A percentile compares a stretch with the other conserved stretches of the same genome.
These are phyloP conservation scores for Tychaedon coryphoeus DNA, from an alignment of 2,113 vertebrate genomes.

Conservation along the genomic window DNA sequence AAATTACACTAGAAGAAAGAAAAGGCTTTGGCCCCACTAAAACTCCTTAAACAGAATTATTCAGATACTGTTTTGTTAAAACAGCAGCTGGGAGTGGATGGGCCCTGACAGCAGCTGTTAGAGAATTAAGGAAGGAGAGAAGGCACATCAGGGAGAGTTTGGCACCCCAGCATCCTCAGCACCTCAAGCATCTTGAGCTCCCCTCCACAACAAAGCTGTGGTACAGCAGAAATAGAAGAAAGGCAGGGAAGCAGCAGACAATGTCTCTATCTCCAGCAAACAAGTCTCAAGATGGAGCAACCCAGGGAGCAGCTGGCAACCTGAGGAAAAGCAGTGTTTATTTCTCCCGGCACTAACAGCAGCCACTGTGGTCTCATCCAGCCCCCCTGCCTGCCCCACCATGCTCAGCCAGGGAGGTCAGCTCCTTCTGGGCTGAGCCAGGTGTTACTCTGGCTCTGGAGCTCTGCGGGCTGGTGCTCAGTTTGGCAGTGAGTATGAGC, in stretches of 20 bases:
- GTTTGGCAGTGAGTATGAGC: background rate
- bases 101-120: background rate
- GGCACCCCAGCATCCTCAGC: background rate
- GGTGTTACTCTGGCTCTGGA: background rate
- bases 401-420: background rate
- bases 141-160: background rate
- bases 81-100: background rate
- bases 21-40: background rate
- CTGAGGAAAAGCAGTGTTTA: background rate
- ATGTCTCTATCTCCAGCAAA: background rate
- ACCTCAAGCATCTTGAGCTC: background rate
- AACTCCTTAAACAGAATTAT: background rate
- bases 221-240: background rate
- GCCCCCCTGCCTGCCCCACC: background rate
- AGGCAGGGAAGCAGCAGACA: background rate
- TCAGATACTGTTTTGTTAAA: background rate
- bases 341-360: background rate
- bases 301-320: background rate
- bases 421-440: background rate
- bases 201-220: accelerated
- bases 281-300: background rate
- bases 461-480: background rate
- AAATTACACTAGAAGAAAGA: background rate
- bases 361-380: background rate
- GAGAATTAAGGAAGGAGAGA: background rate